Base-by-base conservation (phyloP, 92 coral and sea anemone genomes). In the Epizoanthus ramosus region DNA sequence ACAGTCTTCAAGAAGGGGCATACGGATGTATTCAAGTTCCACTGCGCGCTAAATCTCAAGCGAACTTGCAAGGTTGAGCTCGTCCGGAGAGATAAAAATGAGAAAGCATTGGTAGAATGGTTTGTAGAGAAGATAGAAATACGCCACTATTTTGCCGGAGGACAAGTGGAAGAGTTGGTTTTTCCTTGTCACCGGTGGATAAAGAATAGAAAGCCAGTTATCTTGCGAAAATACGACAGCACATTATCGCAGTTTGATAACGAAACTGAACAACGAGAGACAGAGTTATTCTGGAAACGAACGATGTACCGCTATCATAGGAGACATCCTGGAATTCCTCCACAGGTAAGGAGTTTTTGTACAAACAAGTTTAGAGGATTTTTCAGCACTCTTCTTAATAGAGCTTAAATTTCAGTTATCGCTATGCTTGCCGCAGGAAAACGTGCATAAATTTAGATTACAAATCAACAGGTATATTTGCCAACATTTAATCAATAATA, bases 101-200 rank as follows among this genome's bases (percentile, higher is more conserved):
- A 80, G 41, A 87, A 92, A 82, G 90, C 90, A 58, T 75, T 92
- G 68, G 99, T 97, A 3, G 98, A 94, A 4, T 97, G 99, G 99
- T 94, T 92, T 68, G 95, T 97, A 24, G 99, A 97, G 57, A 92
- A 93, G 77, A 90, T 97, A 8, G 97, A 94, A 71, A 85, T 97
- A 21, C 92, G 97, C 1, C 91, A 91, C 14, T 93, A 92, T 82
- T 89, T 89, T 19, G 80, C 63, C 12, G 87, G 84, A 9, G 94
- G 90, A 15, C 88, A 85, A 13, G 84, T 75, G 59, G 97, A 89
- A 68, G 86, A 88, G 70, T 61, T 92, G 35, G 84, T 97, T 21
- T 97, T 97, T 71, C 99, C 99, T 5, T 88, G 95, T 37, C 91
- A 97, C 79, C 97, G 99, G 10, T 97, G 99, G 99, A 84, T 97